Percentiles rank a stretch among this genome's conserved stretches.
phyloP scores from a whole-genome alignment of 2,797 vertebrate genomes.

The Tamandua tetradactyla region DNA sequence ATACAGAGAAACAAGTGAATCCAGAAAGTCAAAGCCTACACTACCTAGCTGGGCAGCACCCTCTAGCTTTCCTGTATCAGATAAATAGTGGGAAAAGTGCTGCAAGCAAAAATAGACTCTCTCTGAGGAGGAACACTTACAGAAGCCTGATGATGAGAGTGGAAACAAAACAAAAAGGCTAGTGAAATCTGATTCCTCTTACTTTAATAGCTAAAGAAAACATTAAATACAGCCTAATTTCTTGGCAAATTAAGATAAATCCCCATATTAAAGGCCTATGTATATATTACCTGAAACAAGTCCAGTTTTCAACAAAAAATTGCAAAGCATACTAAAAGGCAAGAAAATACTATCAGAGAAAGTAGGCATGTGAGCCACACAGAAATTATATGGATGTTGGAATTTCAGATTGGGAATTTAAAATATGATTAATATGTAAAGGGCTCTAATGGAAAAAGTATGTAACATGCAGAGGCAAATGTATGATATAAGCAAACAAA shows the following conservation, averaged over 20 bases:
- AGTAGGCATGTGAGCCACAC: not conserved
- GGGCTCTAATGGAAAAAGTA: not conserved
- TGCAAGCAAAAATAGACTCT: not conserved
- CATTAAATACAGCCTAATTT: not conserved
- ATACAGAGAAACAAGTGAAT: not conserved
- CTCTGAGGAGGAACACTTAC: not conserved
- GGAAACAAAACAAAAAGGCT: no score
- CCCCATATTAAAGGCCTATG: not conserved
- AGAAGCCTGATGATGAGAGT: no score
- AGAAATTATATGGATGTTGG: not conserved
- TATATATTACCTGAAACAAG: not conserved
- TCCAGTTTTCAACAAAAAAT: not conserved
- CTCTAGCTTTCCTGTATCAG: not conserved
- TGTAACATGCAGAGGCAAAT: not conserved
- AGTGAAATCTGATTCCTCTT: no score
- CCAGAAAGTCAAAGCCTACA: not conserved
- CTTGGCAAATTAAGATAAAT: not conserved
- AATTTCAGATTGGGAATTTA: not conserved
- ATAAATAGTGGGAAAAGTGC: not conserved
- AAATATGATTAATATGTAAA: not conserved
- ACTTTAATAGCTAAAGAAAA: no score
- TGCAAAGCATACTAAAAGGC: not conserved
- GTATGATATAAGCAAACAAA: not conserved
- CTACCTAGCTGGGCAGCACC: not conserved
- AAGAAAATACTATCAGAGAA: not conserved